Evolutionary conservation across 2,797 vertebrate species (phyloP).

Genomic region (Peromyscus aztecus): DNA sequence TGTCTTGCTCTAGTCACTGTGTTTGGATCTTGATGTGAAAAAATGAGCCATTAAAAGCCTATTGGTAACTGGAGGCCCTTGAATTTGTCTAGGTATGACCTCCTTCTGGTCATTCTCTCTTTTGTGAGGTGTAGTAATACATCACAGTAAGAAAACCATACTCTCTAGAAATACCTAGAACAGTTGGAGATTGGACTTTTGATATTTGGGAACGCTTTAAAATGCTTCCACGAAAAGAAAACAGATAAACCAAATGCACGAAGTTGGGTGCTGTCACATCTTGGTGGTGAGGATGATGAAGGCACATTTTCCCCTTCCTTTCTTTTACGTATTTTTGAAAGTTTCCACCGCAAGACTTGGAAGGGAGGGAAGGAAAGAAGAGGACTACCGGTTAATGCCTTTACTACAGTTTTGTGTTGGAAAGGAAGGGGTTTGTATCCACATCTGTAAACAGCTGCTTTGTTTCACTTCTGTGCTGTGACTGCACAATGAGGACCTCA

Average conservation of each 20-base stretch:
- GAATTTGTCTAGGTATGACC: background rate
- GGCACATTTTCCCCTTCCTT: background rate
- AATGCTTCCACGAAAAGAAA: conserved; percentile 1
- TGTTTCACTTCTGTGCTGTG: background rate
- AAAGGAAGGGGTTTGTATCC: background rate
- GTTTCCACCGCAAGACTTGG: background rate
- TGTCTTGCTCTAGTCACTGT: background rate
- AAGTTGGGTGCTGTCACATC: background rate
- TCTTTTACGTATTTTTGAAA: conserved; percentile 2
- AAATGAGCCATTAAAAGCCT: background rate
- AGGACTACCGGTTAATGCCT: background rate
- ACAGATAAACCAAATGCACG: background rate
- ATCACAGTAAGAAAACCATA: conserved; percentile 15
- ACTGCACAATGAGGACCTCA: background rate
- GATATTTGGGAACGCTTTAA: background rate
- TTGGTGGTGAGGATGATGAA: background rate
- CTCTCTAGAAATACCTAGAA: conserved; percentile 42
- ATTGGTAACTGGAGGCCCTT: background rate
- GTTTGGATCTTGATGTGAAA: background rate
- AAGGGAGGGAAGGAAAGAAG: background rate
- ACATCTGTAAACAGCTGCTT: background rate
- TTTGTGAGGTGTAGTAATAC: conserved; percentile 29
- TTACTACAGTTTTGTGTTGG: background rate
- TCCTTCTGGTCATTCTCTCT: background rate
- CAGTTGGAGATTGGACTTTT: conserved; percentile 16